These are phyloP conservation scores for Drosophila acutilabella DNA, from an alignment of 2,888 invertebrate genomes.

Conservation along the genomic window DNA sequence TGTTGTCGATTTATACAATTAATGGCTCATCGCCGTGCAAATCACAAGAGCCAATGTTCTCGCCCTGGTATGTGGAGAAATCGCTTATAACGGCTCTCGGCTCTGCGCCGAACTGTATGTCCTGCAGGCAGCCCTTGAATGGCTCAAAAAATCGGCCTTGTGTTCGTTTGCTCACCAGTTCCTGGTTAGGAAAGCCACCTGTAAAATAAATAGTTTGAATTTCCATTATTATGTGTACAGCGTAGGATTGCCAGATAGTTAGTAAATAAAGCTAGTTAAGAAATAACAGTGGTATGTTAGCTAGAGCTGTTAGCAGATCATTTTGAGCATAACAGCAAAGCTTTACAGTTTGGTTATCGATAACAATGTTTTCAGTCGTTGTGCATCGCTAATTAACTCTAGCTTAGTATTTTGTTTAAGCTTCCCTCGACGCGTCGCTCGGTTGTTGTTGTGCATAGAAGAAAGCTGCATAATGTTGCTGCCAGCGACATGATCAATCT, in stretches of 20 bases:
- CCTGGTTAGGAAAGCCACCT: constrained; percentile 87
- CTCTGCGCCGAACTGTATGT: constrained; percentile 86
- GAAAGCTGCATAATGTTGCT: constrained; percentile 16
- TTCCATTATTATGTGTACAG: background rate
- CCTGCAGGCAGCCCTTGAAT: constrained; percentile 88
- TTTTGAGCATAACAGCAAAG: constrained; percentile 20
- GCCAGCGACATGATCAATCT: constrained; percentile 8
- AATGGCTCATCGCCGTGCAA: constrained; percentile 85
- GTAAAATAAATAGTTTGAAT: constrained; percentile 23
- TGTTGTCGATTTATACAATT: constrained; percentile 77
- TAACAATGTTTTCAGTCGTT: constrained; percentile 6
- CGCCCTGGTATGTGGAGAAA: constrained; percentile 87
- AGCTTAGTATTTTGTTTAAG: constrained; percentile 47
- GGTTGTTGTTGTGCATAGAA: constrained; percentile 9
- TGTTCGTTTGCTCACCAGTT: constrained; percentile 84
- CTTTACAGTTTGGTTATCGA: constrained; percentile 15
- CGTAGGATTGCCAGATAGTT: constrained; percentile 19
- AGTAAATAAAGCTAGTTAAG: too few relatives aligned
- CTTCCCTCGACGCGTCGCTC: constrained; percentile 17
- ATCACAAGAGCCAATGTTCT: constrained; percentile 87
- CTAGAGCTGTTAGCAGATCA: constrained; percentile 9
- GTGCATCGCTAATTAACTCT: constrained; percentile 36
- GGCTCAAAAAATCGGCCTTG: constrained; percentile 86
- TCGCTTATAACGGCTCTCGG: constrained; percentile 85
- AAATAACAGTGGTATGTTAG: constrained; percentile 30